Evolutionary conservation across 2,797 vertebrate genomes (phyloP).

Genomic region (Anguilla anguilla): DNA sequence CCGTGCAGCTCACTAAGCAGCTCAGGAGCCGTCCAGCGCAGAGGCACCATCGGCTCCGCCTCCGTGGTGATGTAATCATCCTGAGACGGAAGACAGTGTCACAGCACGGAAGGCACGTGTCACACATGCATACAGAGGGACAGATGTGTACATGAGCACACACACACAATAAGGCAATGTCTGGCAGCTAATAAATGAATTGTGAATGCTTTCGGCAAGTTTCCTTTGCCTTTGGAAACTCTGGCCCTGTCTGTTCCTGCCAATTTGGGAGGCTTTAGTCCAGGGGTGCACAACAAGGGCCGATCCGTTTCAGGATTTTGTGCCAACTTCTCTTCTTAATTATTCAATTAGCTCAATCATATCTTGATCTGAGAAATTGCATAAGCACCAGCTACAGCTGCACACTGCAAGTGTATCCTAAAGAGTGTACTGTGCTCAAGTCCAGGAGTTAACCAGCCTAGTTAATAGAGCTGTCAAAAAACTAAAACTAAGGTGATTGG

Average conservation of each 20-base stretch:
- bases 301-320: no score
- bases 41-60: conserved; percentile 71
- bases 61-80: conserved; percentile 78
- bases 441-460: no score
- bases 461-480: no score
- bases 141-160: background rate
- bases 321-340: no score
- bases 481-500: no score
- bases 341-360: no score
- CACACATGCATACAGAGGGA: background rate
- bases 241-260: background rate
- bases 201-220: background rate
- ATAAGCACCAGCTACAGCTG: no score
- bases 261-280: no score
- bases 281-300: no score
- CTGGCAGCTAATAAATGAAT: background rate
- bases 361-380: no score
- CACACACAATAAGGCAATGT: background rate
- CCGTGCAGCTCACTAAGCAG: conserved; percentile 77
- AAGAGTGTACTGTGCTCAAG: no score
- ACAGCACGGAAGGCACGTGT: background rate
- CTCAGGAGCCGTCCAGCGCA: conserved; percentile 79
- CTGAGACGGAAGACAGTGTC: conserved; percentile 54
- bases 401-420: no score
- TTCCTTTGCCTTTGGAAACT: background rate